Conservation (phyloP, 2,797 vertebrate genomes). For the Triplophysa yarkandensis region DNA sequence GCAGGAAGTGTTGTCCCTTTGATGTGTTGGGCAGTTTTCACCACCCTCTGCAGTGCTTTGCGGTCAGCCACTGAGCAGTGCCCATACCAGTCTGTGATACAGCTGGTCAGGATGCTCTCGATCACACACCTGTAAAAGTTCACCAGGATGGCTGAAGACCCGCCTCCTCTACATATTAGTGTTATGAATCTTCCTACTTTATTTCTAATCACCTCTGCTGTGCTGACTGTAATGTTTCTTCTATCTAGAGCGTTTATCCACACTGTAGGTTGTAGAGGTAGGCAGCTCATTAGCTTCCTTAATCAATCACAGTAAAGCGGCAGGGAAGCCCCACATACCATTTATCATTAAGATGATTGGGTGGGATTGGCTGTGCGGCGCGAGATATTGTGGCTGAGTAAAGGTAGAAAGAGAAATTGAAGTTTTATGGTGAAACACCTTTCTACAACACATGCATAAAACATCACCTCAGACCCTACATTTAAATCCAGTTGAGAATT, state of each 20-base stretch:
- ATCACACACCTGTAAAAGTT: too few species aligned
- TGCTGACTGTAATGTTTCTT: conserved; percentile 22
- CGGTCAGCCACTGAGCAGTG: too few species aligned
- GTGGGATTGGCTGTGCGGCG: conserved; percentile 2
- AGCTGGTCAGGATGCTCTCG: too few species aligned
- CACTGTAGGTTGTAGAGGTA: conserved; percentile 39
- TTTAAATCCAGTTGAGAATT: not conserved
- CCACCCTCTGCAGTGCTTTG: too few species aligned
- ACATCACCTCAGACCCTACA: not conserved
- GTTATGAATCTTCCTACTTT: conserved; percentile 45
- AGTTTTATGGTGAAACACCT: not conserved
- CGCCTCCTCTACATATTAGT: conserved; percentile 42
- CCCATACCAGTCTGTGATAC: too few species aligned
- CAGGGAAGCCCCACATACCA: not conserved
- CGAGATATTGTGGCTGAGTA: not conserved
- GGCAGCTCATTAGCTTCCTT: conserved; percentile 8
- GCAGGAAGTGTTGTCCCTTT: too few species aligned
- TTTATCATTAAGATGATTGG: conserved; percentile 22
- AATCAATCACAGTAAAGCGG: conserved; percentile 50
- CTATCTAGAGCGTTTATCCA: conserved; percentile 42
- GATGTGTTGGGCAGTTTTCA: too few species aligned
- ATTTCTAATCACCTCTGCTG: conserved; percentile 47
- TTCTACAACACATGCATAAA: not conserved
- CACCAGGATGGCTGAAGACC: too few species aligned
- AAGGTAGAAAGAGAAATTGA: not conserved